phyloP scores from a whole-genome alignment of 2,113 vertebrate genomes.

The Thryonomys swinderianus region DNA sequence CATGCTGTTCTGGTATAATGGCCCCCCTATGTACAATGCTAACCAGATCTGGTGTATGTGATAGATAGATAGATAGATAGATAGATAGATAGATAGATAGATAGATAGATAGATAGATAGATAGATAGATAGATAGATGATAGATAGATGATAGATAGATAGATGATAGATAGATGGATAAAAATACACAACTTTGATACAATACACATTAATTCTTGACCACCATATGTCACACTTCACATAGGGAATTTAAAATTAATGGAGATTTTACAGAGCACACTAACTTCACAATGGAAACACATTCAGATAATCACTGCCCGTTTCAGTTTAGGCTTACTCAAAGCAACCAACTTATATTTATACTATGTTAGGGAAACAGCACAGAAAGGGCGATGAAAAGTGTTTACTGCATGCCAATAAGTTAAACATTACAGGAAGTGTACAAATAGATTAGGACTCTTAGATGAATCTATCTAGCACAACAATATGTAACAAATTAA shows the following conservation, averaged over 20 bases:
- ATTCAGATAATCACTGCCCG: not conserved
- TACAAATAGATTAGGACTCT: not conserved
- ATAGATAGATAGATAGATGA: too few species aligned
- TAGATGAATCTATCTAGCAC: not conserved
- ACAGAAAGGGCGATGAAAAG: not conserved
- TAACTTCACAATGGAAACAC: not conserved
- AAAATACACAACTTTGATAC: too few species aligned
- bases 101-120: too few species aligned
- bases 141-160: too few species aligned
- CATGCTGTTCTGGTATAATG: not conserved
- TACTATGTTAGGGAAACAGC: not conserved
- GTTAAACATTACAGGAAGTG: not conserved
- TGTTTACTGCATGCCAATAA: not conserved
- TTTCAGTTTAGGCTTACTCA: not conserved
- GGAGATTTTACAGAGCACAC: not conserved
- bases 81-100: too few species aligned
- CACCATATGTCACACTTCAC: not conserved
- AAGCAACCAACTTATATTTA: not conserved
- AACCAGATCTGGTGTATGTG: too few species aligned
- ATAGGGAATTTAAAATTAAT: not conserved
- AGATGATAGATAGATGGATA: too few species aligned
- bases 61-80: not conserved
- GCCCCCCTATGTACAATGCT: not conserved
- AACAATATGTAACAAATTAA: not conserved
- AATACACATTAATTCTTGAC: not conserved